A percentile compares a stretch with the other conserved stretches of the same genome.
Evolutionary conservation across 2,113 vertebrate species (phyloP).

Genomic region (Eptatretus burgeri): DNA sequence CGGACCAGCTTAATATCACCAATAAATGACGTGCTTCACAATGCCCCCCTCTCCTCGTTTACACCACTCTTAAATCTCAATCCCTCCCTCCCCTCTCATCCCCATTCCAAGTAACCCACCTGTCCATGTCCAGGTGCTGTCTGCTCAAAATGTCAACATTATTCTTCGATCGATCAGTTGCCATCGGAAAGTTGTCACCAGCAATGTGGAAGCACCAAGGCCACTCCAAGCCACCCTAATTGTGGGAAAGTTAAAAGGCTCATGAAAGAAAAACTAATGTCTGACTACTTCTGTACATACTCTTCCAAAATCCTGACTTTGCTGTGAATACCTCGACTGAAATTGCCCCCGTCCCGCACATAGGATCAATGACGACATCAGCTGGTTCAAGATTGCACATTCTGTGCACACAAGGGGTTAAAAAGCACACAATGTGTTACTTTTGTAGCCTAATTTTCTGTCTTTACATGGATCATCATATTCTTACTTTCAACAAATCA

Average conservation of each 20-base stretch:
- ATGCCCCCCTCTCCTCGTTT: no score
- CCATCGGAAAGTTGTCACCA: conserved; percentile 64
- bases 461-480: no score
- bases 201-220: conserved; percentile 43
- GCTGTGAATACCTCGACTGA: conserved; percentile 47
- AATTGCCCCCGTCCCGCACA: conserved; percentile 89
- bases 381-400: conserved; percentile 51
- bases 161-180: conserved; percentile 55
- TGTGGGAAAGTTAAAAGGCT: not conserved
- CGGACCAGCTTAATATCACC: no score
- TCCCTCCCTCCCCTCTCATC: no score
- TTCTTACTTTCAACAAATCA: no score
- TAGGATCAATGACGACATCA: conserved; percentile 72
- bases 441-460: no score
- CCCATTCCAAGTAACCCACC: conserved; percentile 9
- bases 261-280: not conserved
- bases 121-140: conserved; percentile 28
- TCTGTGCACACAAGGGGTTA: conserved; percentile 15
- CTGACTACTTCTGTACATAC: not conserved
- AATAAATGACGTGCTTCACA: no score
- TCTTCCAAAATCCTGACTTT: not conserved
- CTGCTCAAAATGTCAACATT: conserved; percentile 53
- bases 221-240: conserved; percentile 59
- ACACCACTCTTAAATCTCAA: no score
- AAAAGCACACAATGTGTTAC: no score